phyloP scores from a whole-genome alignment of 1,140 invertebrate species.

The Bombus waltoni region DNA sequence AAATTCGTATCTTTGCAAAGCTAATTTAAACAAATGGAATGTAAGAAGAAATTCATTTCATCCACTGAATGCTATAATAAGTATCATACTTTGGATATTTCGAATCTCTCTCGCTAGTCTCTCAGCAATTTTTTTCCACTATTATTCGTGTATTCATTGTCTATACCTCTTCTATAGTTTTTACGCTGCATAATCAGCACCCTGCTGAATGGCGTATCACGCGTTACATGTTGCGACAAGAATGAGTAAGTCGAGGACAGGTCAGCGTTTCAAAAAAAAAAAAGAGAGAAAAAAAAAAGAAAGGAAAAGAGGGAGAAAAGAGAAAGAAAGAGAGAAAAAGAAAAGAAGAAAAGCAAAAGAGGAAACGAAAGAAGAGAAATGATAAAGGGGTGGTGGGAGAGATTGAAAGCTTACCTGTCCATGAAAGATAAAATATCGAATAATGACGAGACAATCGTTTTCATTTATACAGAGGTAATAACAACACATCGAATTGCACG shows the following conservation, averaged over 20 bases:
- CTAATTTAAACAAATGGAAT: too few species aligned
- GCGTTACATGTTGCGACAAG: not conserved
- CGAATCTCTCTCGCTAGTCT: too few species aligned
- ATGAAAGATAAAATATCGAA: not conserved
- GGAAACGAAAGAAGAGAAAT: not conserved
- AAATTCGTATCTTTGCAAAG: too few species aligned
- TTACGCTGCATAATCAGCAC: conserved; percentile 9
- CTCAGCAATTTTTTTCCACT: too few species aligned
- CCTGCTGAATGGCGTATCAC: not conserved
- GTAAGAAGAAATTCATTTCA: too few species aligned
- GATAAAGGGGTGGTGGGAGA: too few species aligned
- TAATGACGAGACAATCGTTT: not conserved
- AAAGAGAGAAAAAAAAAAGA: not conserved
- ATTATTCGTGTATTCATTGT: conserved; percentile 6
- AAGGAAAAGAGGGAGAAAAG: not conserved
- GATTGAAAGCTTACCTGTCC: conserved; percentile 58
- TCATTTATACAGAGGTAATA: conserved; percentile 78
- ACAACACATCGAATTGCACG: conserved; percentile 78
- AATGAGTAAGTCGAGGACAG: conserved; percentile 45
- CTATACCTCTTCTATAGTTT: conserved; percentile 15
- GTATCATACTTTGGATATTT: too few species aligned
- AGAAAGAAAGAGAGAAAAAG: not conserved
- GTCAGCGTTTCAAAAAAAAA: conserved; percentile 39
- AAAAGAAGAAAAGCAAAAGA: not conserved
- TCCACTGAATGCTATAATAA: too few species aligned